Evolutionary conservation across 1,140 invertebrate species (phyloP).

Genomic region (Venustaconcha ellipsiformis): DNA sequence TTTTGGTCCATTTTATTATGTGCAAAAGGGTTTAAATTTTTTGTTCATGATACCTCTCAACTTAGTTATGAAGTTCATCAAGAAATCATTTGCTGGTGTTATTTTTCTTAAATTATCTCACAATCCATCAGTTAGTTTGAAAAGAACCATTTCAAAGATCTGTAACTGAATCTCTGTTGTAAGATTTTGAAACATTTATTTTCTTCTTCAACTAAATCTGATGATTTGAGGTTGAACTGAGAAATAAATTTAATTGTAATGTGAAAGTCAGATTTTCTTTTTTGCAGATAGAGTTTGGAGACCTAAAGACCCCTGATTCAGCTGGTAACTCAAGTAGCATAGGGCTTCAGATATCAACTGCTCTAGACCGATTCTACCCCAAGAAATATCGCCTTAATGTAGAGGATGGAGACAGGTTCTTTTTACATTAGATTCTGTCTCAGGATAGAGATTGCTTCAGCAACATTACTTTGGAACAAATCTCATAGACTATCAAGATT

Average conservation of each 20-base stretch:
- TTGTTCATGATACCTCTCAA: no score
- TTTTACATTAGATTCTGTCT: neutral
- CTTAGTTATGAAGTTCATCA: no score
- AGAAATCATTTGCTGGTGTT: no score
- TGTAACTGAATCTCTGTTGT: no score
- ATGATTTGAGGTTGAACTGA: neutral
- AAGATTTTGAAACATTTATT: neutral
- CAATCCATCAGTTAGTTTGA: no score
- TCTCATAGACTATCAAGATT: neutral
- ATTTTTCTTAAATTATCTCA: no score
- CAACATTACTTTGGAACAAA: neutral
- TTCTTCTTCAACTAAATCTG: neutral
- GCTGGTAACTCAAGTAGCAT: constrained; percentile 36
- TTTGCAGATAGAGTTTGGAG: constrained; percentile 78
- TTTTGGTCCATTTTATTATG: neutral
- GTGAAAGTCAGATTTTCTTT: neutral
- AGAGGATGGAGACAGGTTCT: constrained; percentile 37
- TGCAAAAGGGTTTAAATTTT: no score
- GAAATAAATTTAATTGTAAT: neutral
- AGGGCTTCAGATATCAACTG: constrained; percentile 76
- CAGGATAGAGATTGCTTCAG: neutral
- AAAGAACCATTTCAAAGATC: no score
- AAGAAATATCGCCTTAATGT: constrained; percentile 66
- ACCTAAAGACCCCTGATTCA: constrained; percentile 37
- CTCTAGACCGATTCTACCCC: constrained; percentile 91